Percentiles rank a stretch among this genome's conserved stretches.
Evolutionary conservation across 2,888 invertebrate genomes (phyloP).

Genomic region (Epistrophella euchroma): DNA sequence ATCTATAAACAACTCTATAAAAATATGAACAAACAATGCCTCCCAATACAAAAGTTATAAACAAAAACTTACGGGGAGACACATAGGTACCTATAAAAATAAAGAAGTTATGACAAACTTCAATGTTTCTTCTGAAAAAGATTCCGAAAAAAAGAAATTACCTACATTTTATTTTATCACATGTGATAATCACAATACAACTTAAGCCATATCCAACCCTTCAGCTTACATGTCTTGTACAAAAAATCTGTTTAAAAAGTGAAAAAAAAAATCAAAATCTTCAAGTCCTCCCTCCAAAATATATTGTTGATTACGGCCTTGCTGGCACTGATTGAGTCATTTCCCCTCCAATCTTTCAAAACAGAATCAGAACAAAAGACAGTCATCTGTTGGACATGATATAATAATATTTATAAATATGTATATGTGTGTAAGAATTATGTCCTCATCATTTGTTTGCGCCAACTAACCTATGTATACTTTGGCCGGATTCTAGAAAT

Average conservation of each 20-base stretch:
- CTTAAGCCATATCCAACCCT: no score
- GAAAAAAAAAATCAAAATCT: background rate
- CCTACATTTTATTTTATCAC: background rate
- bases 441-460: slow-evolving; percentile 47
- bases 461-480: slow-evolving; percentile 1
- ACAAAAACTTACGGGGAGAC: no score
- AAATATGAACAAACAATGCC: no score
- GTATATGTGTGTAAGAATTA: slow-evolving; percentile 22
- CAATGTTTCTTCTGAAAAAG: no score
- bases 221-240: no score
- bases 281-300: background rate
- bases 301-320: background rate
- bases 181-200: background rate
- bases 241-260: background rate
- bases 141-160: no score
- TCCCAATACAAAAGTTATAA: no score
- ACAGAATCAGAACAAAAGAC: slow-evolving; percentile 46
- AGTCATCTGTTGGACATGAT: slow-evolving; percentile 35
- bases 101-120: no score
- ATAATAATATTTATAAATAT: slow-evolving; percentile 33
- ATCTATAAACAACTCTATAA: no score
- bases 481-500: slow-evolving; percentile 20
- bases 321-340: slow-evolving; percentile 33
- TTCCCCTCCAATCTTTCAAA: background rate
- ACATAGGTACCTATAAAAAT: no score